Base-by-base conservation (phyloP, 1,140 invertebrate genomes). In the Halyomorpha halys region DNA sequence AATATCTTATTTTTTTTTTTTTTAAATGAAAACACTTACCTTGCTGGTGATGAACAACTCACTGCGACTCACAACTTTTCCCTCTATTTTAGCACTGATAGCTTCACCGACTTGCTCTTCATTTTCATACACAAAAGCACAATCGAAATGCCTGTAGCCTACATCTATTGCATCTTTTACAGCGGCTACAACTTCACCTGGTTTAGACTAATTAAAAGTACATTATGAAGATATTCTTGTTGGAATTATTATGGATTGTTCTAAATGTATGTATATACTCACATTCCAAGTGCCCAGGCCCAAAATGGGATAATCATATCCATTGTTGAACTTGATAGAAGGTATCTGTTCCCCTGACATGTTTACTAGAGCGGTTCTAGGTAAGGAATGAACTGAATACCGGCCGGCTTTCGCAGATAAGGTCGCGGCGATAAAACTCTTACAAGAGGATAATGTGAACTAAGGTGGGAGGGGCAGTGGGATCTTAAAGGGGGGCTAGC, bases 101-200 rank as follows among this genome's bases (percentile, higher is more conserved):
- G 82, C 91, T 64, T 76, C 76, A 1, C 92, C 93, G 21, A 97
- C 83, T 77, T 92, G 89, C 51, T 81, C 78, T 74, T 97, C 91
- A 75, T 95, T 96, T 56, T 77, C 72, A 73, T 91, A 93, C n/a
- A 85, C 78, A 69, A 78, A 78, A 19, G 90, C 90, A 76, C 88
- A 89, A 73, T 93, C 90, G 68, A 93, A 81, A 73, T 91, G 88
- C 2, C 89, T 74, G 73, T 93, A 93, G 0, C 90, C 90, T 63
- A 79, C 75, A 70, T 86, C 80, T 60, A 91, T 82, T 39, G 89
- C 90, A 75, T 74, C 77, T 77, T 77, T 78, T 1, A 86, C 81
- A 39, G 83, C 82, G 63, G 75, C 67, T 18, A 73, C 72, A 0
- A 84, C 80, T 67, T 83, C 77, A 59, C 77, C 78, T 27, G 78